phyloP scores from a whole-genome alignment of 1,140 invertebrate genomes.

The Tetragnatha versicolor region DNA sequence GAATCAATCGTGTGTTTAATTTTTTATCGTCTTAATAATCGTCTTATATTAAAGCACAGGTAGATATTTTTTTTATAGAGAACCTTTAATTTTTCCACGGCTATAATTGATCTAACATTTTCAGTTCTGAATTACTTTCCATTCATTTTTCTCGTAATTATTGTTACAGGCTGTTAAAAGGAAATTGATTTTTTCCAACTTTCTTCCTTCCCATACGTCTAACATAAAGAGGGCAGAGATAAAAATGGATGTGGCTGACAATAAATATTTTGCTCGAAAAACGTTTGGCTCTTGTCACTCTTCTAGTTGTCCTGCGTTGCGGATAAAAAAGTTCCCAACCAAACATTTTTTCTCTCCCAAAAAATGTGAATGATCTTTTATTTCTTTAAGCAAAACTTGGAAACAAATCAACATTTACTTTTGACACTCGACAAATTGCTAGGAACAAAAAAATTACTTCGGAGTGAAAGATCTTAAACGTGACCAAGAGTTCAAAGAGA shows the following conservation, averaged over 20 bases:
- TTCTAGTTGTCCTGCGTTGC: neutral
- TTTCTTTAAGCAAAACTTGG: conserved; percentile 37
- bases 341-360: neutral
- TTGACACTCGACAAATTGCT: conserved; percentile 42
- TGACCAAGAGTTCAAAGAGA: conserved; percentile 31
- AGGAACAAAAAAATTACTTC: neutral
- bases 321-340: neutral
- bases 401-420: conserved; percentile 48
- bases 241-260: neutral
- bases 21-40: too few species aligned
- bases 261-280: conserved; percentile 1
- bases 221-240: too few species aligned
- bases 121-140: too few species aligned
- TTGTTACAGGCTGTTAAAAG: too few species aligned
- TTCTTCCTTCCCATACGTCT: too few species aligned
- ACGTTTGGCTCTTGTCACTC: neutral
- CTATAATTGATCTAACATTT: too few species aligned
- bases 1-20: too few species aligned
- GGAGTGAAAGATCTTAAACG: conserved; percentile 38
- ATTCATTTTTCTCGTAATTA: too few species aligned
- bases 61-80: too few species aligned
- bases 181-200: too few species aligned
- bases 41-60: too few species aligned
- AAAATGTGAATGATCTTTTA: conserved; percentile 14
- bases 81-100: too few species aligned